A percentile compares a stretch with the other conserved stretches of the same genome.
Conservation (phyloP, 2,113 vertebrate genomes). For the Riparia riparia region DNA sequence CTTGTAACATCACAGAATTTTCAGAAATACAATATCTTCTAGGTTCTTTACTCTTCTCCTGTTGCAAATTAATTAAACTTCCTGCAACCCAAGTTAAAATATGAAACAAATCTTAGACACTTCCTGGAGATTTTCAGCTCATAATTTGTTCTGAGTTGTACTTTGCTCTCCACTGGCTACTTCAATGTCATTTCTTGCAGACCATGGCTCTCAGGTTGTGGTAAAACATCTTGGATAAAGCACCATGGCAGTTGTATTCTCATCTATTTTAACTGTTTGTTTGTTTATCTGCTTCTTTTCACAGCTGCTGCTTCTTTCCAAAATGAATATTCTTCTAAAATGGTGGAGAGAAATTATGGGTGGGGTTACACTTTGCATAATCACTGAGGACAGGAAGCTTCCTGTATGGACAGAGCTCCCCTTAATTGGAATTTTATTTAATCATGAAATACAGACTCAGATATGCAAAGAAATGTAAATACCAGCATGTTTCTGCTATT, state of each 20-base stretch:
- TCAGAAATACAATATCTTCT: neutral
- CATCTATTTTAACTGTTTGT: neutral
- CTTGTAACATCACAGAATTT: neutral
- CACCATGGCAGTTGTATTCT: neutral
- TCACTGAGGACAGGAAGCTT: neutral
- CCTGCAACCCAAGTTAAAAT: neutral
- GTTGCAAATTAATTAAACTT: neutral
- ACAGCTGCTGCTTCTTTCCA: neutral
- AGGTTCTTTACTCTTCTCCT: neutral
- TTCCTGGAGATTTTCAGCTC: constrained; percentile 19
- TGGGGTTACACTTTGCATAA: neutral
- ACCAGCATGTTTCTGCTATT: neutral
- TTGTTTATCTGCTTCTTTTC: neutral
- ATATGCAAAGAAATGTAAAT: neutral
- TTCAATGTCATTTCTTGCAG: neutral
- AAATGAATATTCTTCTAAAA: neutral
- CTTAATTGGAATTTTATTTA: neutral
- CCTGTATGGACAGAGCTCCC: neutral
- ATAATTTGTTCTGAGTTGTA: neutral
- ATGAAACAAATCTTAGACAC: neutral
- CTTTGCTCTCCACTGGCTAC: neutral
- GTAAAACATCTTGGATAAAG: neutral
- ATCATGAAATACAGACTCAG: neutral
- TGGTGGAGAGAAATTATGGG: neutral
- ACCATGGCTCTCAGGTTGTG: neutral